A percentile compares a stretch with the other conserved stretches of the same genome.
phyloP scores from a whole-genome alignment of 2,797 vertebrate species.

The Chelmon rostratus region DNA sequence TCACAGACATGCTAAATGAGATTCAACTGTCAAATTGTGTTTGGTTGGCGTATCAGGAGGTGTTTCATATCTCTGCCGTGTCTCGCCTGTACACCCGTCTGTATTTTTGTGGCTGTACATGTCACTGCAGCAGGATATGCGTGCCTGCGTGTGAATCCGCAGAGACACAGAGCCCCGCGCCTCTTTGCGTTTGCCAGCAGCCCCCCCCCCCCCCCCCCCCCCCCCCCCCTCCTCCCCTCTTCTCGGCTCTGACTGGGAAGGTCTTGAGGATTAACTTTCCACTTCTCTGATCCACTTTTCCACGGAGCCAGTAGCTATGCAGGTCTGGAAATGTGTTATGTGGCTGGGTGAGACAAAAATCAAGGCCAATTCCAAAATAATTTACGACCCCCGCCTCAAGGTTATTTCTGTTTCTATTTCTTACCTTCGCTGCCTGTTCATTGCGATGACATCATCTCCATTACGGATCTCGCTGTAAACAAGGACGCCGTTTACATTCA shows the following conservation, averaged over 20 bases:
- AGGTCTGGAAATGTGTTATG: conserved; percentile 75
- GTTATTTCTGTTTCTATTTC: conserved; percentile 66
- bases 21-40: conserved; percentile 20
- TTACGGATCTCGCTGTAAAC: conserved; percentile 59
- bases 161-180: conserved; percentile 63
- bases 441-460: conserved; percentile 60
- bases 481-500: conserved; percentile 57
- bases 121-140: conserved; percentile 41
- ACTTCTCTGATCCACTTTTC: conserved; percentile 83
- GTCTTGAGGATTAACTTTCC: conserved; percentile 81
- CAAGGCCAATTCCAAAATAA: conserved; percentile 73
- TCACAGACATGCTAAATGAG: conserved; percentile 9
- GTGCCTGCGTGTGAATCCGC: conserved; percentile 48
- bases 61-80: conserved; percentile 15
- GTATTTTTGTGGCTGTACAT: conserved; percentile 24
- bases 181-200: conserved; percentile 59
- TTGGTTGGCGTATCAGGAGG: background rate
- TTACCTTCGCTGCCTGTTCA: conserved; percentile 56
- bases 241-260: conserved; percentile 65
- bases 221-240: conserved; percentile 36
- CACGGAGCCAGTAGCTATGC: conserved; percentile 73
- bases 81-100: conserved; percentile 10
- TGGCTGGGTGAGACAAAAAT: conserved; percentile 74
- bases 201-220: conserved; percentile 35
- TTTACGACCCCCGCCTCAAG: conserved; percentile 69